phyloP scores from a whole-genome alignment of 37 sponge, comb jelly and placozoan species.

The Dysidea cf. avara region DNA sequence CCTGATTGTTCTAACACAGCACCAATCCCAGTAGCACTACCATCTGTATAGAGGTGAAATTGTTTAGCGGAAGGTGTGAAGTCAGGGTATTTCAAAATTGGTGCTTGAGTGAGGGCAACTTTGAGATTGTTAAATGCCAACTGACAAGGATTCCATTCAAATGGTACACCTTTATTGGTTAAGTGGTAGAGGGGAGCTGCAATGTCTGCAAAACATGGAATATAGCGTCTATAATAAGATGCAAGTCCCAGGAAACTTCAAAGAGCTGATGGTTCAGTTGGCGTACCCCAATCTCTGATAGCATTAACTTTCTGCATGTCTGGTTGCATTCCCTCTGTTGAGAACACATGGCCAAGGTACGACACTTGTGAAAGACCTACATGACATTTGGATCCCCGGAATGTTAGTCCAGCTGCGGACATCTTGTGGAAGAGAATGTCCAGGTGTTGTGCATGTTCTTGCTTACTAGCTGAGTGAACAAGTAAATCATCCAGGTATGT shows the following conservation, averaged over 20 bases:
- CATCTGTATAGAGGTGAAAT: too few species aligned
- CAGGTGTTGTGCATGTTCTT: not conserved
- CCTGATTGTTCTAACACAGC: too few species aligned
- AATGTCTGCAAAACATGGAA: not conserved
- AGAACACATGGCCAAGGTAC: too few species aligned
- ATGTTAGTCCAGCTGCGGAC: not conserved
- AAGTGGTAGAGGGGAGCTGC: constrained; percentile 27
- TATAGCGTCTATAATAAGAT: constrained; percentile 2
- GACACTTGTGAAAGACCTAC: too few species aligned
- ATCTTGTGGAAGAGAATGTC: constrained; percentile 4
- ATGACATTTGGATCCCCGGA: constrained; percentile 11
- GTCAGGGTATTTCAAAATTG: constrained; percentile 2
- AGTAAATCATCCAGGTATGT: constrained; percentile 22
- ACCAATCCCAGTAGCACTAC: too few species aligned
- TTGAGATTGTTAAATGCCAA: constrained; percentile 6
- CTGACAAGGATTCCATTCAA: not conserved
- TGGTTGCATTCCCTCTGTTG: not conserved
- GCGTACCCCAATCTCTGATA: not conserved
- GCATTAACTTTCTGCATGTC: not conserved
- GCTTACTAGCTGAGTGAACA: not conserved
- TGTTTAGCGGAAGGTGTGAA: not conserved
- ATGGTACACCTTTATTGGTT: constrained; percentile 10
- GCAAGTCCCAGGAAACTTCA: too few species aligned
- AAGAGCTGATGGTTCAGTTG: not conserved
- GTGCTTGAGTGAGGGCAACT: constrained; percentile 7